These are phyloP conservation scores for Pterocles gutturalis DNA, from an alignment of 2,113 vertebrate species.

Conservation along the genomic window DNA sequence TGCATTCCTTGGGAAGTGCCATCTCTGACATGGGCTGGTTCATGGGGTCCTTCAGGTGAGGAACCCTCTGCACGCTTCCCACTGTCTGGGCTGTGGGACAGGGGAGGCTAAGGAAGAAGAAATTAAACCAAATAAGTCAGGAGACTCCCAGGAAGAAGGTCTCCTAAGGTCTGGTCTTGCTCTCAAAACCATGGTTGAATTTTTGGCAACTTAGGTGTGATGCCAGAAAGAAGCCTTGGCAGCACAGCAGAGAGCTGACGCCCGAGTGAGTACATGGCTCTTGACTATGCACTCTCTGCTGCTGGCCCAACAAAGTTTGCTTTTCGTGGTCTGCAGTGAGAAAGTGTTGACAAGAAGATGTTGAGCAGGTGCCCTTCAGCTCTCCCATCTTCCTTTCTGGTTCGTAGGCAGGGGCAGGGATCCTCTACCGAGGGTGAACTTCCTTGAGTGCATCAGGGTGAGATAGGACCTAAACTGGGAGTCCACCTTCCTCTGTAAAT, in stretches of 20 bases:
- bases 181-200: neutral
- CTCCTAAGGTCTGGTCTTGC: neutral
- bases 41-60: neutral
- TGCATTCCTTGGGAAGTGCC: neutral
- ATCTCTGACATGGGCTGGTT: neutral
- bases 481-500: neutral
- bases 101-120: neutral
- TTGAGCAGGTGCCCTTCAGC: neutral
- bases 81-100: neutral
- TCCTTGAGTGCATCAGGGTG: neutral
- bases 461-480: neutral
- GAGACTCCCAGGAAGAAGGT: neutral
- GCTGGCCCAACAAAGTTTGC: neutral
- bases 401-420: neutral
- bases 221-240: neutral
- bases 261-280: rapidly evolving
- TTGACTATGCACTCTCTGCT: rapidly evolving
- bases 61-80: neutral
- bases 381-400: neutral
- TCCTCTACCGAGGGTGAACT: neutral
- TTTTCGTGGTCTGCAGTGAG: neutral
- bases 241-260: neutral
- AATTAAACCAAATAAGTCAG: neutral
- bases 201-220: neutral
- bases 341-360: neutral